Conservation (phyloP, 2,113 vertebrate species). For the Toxostoma redivivum region DNA sequence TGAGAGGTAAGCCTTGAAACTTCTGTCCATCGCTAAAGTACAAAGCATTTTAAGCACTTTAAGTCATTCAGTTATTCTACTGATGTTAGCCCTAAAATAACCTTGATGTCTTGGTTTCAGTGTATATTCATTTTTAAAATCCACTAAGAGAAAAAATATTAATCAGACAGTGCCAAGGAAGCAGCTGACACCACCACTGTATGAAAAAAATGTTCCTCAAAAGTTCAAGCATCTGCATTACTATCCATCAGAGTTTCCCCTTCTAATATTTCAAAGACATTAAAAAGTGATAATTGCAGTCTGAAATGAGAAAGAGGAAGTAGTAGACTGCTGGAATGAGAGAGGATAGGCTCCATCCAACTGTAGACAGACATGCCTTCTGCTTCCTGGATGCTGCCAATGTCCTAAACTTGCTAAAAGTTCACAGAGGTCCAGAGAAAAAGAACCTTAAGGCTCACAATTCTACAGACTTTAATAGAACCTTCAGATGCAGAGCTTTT, state of each 20-base stretch:
- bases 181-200: slow-evolving; percentile 65
- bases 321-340: slow-evolving; percentile 40
- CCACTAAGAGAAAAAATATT: slow-evolving; percentile 33
- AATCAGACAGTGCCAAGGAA: slow-evolving; percentile 49
- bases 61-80: slow-evolving; percentile 48
- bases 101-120: slow-evolving; percentile 37
- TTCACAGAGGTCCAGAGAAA: neutral
- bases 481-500: neutral
- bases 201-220: slow-evolving; percentile 67
- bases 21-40: neutral
- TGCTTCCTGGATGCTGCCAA: neutral
- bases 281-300: slow-evolving; percentile 69
- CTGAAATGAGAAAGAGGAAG: slow-evolving; percentile 69
- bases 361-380: neutral
- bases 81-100: slow-evolving; percentile 55
- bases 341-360: slow-evolving; percentile 1
- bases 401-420: neutral
- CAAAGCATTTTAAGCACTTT: neutral
- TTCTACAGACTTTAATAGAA: neutral
- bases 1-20: neutral
- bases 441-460: neutral
- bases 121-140: slow-evolving; percentile 35
- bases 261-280: slow-evolving; percentile 77
- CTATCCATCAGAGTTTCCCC: slow-evolving; percentile 50
- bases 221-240: slow-evolving; percentile 74